Evolutionary conservation across 2,113 vertebrate species (phyloP).

Genomic region (Chunga burmeisteri): DNA sequence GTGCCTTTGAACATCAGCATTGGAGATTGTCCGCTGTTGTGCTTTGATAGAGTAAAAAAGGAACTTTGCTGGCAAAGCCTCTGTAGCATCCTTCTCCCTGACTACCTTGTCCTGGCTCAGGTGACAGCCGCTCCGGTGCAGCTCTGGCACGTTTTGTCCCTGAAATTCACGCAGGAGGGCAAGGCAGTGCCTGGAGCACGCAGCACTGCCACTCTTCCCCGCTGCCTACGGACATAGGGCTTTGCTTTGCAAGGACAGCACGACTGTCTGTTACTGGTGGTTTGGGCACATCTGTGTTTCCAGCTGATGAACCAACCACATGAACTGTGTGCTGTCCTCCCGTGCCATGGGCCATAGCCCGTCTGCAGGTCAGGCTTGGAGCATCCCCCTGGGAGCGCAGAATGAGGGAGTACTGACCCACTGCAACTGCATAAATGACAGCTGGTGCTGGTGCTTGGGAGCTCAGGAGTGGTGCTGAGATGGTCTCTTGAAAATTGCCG

Average conservation of each 20-base stretch:
- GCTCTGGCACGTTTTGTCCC: neutral
- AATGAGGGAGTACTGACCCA: neutral
- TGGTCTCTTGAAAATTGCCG: neutral
- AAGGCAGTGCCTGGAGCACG: neutral
- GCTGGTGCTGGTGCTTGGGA: neutral
- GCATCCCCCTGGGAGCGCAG: neutral
- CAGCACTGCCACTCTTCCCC: neutral
- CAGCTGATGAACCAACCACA: neutral
- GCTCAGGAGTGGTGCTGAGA: neutral
- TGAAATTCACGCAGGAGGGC: neutral
- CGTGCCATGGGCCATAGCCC: rapidly evolving
- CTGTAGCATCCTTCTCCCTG: neutral
- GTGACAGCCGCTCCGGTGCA: neutral
- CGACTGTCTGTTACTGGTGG: neutral
- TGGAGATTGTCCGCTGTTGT: rapidly evolving
- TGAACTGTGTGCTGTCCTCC: neutral
- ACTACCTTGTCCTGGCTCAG: neutral
- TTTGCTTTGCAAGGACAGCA: neutral
- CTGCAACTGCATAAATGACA: rapidly evolving
- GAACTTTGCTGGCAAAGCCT: neutral
- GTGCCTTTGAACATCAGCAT: neutral
- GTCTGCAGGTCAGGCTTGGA: neutral
- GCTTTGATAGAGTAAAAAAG: neutral
- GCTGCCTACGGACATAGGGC: neutral
- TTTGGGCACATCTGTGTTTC: neutral